Percentiles rank a stretch among this genome's conserved stretches.
Conservation (phyloP, 2,113 vertebrate species). For the Aspidoscelis tigris region DNA sequence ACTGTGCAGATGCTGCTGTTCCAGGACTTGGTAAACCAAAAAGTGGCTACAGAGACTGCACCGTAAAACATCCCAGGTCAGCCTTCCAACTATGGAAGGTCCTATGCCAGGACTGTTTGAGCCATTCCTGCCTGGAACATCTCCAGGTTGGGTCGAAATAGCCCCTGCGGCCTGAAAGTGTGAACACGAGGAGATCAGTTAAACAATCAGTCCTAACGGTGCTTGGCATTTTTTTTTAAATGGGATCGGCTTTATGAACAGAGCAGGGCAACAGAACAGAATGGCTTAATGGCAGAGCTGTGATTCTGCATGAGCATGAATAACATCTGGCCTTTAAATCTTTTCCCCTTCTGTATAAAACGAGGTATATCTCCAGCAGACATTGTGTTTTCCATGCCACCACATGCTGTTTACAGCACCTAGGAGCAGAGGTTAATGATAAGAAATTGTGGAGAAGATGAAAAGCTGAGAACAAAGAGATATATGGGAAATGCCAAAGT, state of each 20-base stretch:
- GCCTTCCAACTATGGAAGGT: no score
- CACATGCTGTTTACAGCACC: not conserved
- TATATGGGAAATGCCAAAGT: not conserved
- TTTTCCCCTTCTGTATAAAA: accelerated
- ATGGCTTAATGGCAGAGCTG: accelerated
- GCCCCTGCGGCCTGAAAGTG: not conserved
- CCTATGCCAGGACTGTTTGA: no score
- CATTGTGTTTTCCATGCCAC: accelerated
- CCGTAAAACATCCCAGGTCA: no score
- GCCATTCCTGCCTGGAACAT: no score
- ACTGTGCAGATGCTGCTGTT: no score
- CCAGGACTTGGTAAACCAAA: no score
- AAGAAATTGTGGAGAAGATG: not conserved
- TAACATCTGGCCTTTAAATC: not conserved
- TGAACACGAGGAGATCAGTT: not conserved
- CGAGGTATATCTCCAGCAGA: accelerated
- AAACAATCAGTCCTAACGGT: not conserved
- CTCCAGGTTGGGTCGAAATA: no score
- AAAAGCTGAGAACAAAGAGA: not conserved
- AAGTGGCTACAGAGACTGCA: no score
- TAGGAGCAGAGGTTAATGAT: not conserved
- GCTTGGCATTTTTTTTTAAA: not conserved
- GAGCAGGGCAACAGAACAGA: not conserved
- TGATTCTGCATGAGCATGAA: not conserved
- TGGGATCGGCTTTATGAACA: not conserved